These are phyloP conservation scores for Vandiemenella viatica DNA, from an alignment of 2,888 invertebrate genomes.

Conservation along the genomic window DNA sequence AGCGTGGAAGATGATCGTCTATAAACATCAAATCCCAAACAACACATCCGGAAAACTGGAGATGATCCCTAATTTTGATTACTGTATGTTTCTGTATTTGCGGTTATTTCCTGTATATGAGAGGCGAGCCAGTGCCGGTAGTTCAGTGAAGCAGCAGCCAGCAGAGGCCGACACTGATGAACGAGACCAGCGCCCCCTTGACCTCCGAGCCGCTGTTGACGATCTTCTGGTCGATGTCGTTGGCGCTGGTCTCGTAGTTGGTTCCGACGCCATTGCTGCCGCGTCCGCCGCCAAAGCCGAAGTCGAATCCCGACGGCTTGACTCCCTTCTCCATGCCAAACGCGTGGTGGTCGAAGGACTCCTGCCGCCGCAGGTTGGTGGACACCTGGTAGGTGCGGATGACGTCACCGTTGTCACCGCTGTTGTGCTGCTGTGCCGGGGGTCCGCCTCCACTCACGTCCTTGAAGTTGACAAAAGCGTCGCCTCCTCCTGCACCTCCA, in stretches of 20 bases:
- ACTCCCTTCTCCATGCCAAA: background rate
- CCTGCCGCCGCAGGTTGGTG: slow-evolving; percentile 6
- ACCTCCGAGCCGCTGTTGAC: background rate
- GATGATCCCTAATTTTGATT: too few relatives aligned
- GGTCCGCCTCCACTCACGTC: background rate
- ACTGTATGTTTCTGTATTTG: too few relatives aligned
- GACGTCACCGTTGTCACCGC: background rate
- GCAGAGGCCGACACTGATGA: background rate
- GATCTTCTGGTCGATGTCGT: slow-evolving; percentile 10
- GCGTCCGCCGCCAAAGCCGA: background rate
- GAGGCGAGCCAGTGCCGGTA: too few relatives aligned
- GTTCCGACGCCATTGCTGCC: background rate
- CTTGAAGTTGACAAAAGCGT: too few relatives aligned
- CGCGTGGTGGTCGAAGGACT: slow-evolving; percentile 11
- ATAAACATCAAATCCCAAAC: too few relatives aligned
- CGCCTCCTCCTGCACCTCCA: too few relatives aligned
- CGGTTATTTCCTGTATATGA: too few relatives aligned
- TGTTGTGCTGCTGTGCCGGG: background rate
- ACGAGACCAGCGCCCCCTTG: background rate
- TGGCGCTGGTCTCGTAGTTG: slow-evolving; percentile 11
- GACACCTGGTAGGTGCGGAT: background rate
- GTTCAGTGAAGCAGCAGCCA: background rate
- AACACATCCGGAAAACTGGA: too few relatives aligned
- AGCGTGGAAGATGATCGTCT: too few relatives aligned
- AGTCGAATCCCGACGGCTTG: background rate